These are phyloP conservation scores for Rhombomys opimus DNA, from an alignment of 2,113 vertebrate species.

Conservation along the genomic window DNA sequence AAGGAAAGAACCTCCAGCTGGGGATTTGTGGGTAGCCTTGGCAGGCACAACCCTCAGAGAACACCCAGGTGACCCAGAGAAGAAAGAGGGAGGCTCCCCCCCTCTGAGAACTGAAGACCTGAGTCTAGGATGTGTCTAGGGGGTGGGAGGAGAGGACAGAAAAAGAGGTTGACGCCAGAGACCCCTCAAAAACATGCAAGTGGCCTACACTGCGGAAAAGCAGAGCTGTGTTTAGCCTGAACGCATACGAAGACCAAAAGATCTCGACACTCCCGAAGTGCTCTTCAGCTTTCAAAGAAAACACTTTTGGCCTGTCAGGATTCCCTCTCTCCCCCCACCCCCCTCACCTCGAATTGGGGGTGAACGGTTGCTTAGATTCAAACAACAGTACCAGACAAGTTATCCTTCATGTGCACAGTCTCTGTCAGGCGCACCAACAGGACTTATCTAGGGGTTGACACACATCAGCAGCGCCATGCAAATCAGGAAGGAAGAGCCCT, in stretches of 20 bases:
- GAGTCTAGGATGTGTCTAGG: neutral
- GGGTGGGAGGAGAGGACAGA: neutral
- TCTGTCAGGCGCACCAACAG: neutral
- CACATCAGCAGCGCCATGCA: neutral
- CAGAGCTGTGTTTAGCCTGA: neutral
- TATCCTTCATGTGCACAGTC: neutral
- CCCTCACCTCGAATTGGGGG: neutral
- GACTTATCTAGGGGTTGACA: neutral
- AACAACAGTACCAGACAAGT: neutral
- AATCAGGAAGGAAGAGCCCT: neutral
- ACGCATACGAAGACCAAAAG: neutral
- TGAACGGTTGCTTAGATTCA: neutral
- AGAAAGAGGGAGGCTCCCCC: neutral
- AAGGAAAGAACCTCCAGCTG: neutral
- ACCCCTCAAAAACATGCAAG: neutral
- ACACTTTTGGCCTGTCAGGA: constrained; percentile 18
- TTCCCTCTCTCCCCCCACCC: neutral
- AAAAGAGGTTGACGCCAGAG: neutral
- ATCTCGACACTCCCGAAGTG: neutral
- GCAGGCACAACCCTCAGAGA: neutral
- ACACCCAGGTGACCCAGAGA: neutral
- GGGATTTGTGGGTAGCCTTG: neutral
- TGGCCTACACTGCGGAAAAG: neutral
- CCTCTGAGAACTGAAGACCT: neutral
- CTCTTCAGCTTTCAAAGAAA: constrained; percentile 27